Conservation (phyloP, 2,113 vertebrate species). For the Syngnathus scovelli region DNA sequence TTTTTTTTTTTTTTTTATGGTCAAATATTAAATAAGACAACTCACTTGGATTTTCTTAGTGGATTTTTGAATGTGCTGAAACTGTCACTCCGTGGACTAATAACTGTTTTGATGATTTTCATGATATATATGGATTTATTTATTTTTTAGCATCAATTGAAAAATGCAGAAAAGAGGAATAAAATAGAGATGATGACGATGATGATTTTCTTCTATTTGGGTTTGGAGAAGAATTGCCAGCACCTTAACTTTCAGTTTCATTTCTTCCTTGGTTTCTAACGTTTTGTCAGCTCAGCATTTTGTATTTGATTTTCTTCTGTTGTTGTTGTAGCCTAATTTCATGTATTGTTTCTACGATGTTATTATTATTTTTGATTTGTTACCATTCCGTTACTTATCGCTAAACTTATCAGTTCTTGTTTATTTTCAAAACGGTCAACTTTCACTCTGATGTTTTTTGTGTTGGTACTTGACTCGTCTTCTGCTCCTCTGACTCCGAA, state of each 20-base stretch:
- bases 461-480: conserved; percentile 73
- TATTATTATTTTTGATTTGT: conserved; percentile 66
- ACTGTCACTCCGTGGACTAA: conserved; percentile 57
- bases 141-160: conserved; percentile 72
- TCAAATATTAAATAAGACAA: conserved; percentile 56
- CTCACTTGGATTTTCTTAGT: conserved; percentile 83
- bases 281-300: conserved; percentile 59
- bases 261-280: conserved; percentile 54
- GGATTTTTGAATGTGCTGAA: conserved; percentile 82
- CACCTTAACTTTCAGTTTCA: conserved; percentile 65
- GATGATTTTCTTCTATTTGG: conserved; percentile 44
- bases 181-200: conserved; percentile 74
- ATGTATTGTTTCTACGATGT: conserved; percentile 57
- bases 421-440: conserved; percentile 70
- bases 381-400: conserved; percentile 57
- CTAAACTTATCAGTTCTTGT: conserved; percentile 66
- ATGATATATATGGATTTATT: conserved; percentile 55
- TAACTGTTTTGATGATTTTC: conserved; percentile 61
- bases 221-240: conserved; percentile 78
- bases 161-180: conserved; percentile 48
- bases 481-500: conserved; percentile 84
- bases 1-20: background rate
- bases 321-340: conserved; percentile 62
- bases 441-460: conserved; percentile 76
- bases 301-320: conserved; percentile 54